Conservation (phyloP, 2,888 invertebrate genomes). For the Lacanobia wlatinum region DNA sequence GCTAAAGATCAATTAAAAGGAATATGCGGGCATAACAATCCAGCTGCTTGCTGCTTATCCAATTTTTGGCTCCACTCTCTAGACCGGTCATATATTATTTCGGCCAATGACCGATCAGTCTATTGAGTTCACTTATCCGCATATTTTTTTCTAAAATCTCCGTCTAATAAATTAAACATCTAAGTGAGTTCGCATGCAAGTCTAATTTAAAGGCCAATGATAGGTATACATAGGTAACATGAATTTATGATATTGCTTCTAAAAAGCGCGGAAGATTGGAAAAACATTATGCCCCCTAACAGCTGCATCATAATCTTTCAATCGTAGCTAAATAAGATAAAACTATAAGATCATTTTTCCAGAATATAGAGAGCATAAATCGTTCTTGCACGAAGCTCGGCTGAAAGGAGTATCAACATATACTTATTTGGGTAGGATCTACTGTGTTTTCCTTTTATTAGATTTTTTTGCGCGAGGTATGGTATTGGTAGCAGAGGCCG, state of each 20-base stretch:
- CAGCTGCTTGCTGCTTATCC: background rate
- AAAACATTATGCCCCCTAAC: constrained; percentile 52
- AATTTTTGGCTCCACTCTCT: background rate
- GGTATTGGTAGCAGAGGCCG: constrained; percentile 93
- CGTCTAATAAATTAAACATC: constrained; percentile 3
- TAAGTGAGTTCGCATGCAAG: constrained; percentile 46
- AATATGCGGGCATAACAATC: background rate
- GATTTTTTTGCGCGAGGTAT: constrained; percentile 94
- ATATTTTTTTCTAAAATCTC: background rate
- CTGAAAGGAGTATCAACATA: constrained; percentile 50
- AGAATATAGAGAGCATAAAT: constrained; percentile 61
- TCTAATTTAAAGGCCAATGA: constrained; percentile 37
- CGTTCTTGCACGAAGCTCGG: constrained; percentile 42
- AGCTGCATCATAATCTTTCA: constrained; percentile 37
- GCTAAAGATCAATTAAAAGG: background rate
- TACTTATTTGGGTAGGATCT: constrained; percentile 69
- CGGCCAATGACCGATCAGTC: constrained; percentile 1
- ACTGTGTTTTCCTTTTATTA: constrained; percentile 93
- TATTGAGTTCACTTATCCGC: background rate
- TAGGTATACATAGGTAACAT: constrained; percentile 24
- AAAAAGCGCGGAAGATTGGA: constrained; percentile 49
- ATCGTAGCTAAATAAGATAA: constrained; percentile 30
- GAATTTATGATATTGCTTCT: constrained; percentile 24
- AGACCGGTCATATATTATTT: constrained; percentile 9
- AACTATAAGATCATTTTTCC: constrained; percentile 20